These are phyloP conservation scores for Pycnomerus fuliginosus DNA, from an alignment of 2,888 invertebrate species.

Conservation along the genomic window DNA sequence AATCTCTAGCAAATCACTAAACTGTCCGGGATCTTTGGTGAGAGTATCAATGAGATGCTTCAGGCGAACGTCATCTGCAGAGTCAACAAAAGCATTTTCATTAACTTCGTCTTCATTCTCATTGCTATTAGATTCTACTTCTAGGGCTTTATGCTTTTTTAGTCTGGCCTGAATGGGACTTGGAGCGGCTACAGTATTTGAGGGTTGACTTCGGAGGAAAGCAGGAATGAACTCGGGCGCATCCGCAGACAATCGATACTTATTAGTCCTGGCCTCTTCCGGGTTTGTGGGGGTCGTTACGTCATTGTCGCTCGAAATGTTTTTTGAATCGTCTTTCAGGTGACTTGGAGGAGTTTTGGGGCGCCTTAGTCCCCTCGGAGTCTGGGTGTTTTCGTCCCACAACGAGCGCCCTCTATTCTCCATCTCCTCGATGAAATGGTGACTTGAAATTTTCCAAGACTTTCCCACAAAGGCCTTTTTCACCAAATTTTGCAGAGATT, in stretches of 20 bases:
- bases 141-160: conserved; percentile 27
- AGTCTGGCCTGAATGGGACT: conserved; percentile 39
- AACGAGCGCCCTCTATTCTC: no score
- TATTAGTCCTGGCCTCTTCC: conserved; percentile 27
- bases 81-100: conserved; percentile 32
- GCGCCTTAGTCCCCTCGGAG: no score
- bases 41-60: conserved; percentile 71
- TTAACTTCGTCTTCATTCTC: no score
- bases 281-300: not conserved
- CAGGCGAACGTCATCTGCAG: conserved; percentile 59
- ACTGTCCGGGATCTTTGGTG: conserved; percentile 77
- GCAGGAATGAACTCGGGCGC: conserved; percentile 64
- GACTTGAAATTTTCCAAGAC: no score
- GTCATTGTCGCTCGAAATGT: no score
- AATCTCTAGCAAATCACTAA: conserved; percentile 68
- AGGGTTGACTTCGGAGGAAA: conserved; percentile 45
- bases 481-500: no score
- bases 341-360: no score
- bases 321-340: no score
- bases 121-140: conserved; percentile 5
- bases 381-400: no score
- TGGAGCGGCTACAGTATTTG: conserved; percentile 7
- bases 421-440: no score
- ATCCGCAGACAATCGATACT: conserved; percentile 55
- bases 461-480: no score